Evolutionary conservation across 2,888 invertebrate species (phyloP).

Genomic region (Philereme transversata): DNA sequence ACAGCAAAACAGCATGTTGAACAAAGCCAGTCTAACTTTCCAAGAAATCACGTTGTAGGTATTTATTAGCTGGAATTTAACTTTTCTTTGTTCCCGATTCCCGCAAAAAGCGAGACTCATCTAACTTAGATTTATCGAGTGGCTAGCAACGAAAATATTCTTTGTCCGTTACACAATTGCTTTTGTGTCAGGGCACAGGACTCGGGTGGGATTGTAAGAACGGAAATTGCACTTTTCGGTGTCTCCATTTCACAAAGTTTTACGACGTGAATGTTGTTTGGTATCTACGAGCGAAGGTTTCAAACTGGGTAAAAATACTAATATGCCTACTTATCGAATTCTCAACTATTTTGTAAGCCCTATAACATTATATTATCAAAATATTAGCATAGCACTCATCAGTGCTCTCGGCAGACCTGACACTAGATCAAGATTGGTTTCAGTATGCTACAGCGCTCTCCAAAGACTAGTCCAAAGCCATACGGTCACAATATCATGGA

Average conservation of each 20-base stretch:
- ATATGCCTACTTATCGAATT: no score
- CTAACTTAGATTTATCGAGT: neutral
- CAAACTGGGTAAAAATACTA: no score
- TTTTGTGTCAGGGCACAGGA: neutral
- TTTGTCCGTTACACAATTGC: neutral
- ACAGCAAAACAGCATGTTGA: neutral
- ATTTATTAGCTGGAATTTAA: neutral
- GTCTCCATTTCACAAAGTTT: neutral
- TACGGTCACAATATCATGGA: no score
- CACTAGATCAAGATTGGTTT: no score
- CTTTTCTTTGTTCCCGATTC: neutral
- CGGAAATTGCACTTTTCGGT: neutral
- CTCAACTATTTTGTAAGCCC: no score
- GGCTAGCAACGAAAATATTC: neutral
- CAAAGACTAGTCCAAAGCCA: no score
- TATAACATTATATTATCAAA: no score
- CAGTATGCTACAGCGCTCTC: no score
- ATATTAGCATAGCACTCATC: no score
- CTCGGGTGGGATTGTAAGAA: neutral
- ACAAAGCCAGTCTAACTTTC: conserved; percentile 4
- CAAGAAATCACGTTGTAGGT: neutral
- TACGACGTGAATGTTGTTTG: neutral
- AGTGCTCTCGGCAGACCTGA: no score
- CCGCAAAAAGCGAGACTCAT: neutral
- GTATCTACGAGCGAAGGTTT: neutral